These are phyloP conservation scores for Aphidius ervi DNA, from an alignment of 1,140 invertebrate species.

Conservation along the genomic window DNA sequence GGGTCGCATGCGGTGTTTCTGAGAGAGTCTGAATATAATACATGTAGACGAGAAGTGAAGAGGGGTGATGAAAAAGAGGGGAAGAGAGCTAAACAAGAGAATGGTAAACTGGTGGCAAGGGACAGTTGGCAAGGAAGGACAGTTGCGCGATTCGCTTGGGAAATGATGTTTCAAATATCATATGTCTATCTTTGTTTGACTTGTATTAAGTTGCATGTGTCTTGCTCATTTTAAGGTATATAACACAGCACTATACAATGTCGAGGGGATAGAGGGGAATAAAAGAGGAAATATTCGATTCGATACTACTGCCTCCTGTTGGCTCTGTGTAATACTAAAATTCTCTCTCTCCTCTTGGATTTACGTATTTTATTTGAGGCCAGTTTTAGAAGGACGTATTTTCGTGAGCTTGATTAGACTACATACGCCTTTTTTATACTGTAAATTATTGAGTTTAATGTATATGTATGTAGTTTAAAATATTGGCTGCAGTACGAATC, in stretches of 20 bases:
- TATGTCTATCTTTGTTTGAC: background rate
- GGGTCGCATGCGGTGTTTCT: too few relatives aligned
- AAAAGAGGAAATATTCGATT: conserved; percentile 29
- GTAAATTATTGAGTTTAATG: too few relatives aligned
- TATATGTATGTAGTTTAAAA: too few relatives aligned
- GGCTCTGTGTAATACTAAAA: conserved; percentile 35
- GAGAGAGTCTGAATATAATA: too few relatives aligned
- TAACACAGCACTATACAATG: background rate
- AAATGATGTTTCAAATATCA: conserved; percentile 3
- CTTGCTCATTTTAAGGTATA: too few relatives aligned
- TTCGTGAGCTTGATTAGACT: too few relatives aligned
- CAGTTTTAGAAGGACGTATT: background rate
- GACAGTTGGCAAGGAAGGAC: conserved; percentile 26
- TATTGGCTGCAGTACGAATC: background rate
- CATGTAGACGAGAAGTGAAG: background rate
- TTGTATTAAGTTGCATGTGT: background rate
- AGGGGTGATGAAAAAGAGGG: conserved; percentile 12
- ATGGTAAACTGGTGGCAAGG: conserved; percentile 10
- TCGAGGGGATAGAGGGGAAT: conserved; percentile 21
- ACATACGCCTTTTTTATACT: too few relatives aligned
- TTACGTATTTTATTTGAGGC: background rate
- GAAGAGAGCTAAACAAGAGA: background rate
- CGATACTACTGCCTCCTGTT: conserved; percentile 36
- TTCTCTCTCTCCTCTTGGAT: conserved; percentile 26
- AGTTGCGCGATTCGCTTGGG: conserved; percentile 17